Percentiles rank a stretch among this genome's conserved stretches.
Evolutionary conservation across 37 sponge, comb jelly and placozoan species (phyloP).

Genomic region (Tethya wilhelma): DNA sequence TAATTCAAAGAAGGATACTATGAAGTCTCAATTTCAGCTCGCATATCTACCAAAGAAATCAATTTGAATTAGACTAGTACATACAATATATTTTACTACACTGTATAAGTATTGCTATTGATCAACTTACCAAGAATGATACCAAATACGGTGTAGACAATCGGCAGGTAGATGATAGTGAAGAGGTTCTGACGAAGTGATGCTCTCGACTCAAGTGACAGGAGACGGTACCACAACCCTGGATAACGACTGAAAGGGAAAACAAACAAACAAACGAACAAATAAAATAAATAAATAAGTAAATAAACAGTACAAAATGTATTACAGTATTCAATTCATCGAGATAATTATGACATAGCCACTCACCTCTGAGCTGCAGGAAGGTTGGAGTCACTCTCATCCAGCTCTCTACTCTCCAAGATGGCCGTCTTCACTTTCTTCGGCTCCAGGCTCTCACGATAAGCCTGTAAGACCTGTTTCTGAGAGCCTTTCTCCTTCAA

Average conservation of each 20-base stretch:
- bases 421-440: conserved; percentile 42
- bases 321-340: neutral
- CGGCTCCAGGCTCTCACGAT: conserved; percentile 55
- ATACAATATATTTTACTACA: neutral
- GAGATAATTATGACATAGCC: too few species aligned
- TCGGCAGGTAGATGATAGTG: conserved; percentile 78
- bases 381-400: neutral
- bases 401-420: neutral
- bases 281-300: neutral
- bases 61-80: neutral
- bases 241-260: conserved; percentile 56
- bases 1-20: neutral
- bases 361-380: conserved; percentile 3
- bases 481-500: conserved; percentile 64
- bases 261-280: neutral
- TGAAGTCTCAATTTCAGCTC: neutral
- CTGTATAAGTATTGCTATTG: too few species aligned
- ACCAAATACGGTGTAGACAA: conserved; percentile 70
- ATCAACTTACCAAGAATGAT: conserved; percentile 63
- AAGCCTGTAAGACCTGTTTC: conserved; percentile 46
- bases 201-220: conserved; percentile 74
- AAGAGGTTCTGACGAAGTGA: conserved; percentile 67
- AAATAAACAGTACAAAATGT: neutral
- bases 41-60: neutral
- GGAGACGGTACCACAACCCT: conserved; percentile 68